phyloP scores from a whole-genome alignment of 2,888 invertebrate genomes.

The Lasiommata megera region DNA sequence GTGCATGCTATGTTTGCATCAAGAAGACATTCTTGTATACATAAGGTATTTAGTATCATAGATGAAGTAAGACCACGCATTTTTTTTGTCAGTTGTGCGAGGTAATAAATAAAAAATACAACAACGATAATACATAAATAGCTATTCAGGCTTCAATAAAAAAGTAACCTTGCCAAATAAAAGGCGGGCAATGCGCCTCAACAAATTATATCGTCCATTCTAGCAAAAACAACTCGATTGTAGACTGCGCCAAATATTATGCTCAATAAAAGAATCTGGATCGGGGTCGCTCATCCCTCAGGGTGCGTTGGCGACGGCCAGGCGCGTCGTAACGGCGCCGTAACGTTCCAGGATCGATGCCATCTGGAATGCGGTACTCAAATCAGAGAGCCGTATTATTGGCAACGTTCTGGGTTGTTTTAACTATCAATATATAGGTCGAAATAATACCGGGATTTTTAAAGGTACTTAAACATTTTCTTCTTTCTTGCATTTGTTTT shows the following conservation, averaged over 20 bases:
- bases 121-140: too few species aligned
- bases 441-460: background rate
- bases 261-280: constrained; percentile 39
- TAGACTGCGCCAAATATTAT: constrained; percentile 30
- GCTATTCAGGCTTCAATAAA: background rate
- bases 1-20: too few species aligned
- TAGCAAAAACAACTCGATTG: constrained; percentile 20
- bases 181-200: constrained; percentile 4
- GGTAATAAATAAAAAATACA: too few species aligned
- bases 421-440: background rate
- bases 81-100: too few species aligned
- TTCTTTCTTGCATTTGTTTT: background rate
- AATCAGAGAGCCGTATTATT: constrained; percentile 14
- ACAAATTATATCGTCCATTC: constrained; percentile 17
- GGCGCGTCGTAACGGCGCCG: constrained; percentile 64
- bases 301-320: constrained; percentile 61
- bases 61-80: too few species aligned
- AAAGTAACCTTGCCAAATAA: constrained; percentile 8
- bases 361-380: constrained; percentile 36
- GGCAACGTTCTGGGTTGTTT: constrained; percentile 11
- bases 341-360: constrained; percentile 65
- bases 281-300: constrained; percentile 63
- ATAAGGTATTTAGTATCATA: too few species aligned
- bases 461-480: background rate
- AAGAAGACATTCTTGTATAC: too few species aligned